These are phyloP conservation scores for Reticulitermes lucifugus DNA, from an alignment of 2,888 invertebrate species.

Conservation along the genomic window DNA sequence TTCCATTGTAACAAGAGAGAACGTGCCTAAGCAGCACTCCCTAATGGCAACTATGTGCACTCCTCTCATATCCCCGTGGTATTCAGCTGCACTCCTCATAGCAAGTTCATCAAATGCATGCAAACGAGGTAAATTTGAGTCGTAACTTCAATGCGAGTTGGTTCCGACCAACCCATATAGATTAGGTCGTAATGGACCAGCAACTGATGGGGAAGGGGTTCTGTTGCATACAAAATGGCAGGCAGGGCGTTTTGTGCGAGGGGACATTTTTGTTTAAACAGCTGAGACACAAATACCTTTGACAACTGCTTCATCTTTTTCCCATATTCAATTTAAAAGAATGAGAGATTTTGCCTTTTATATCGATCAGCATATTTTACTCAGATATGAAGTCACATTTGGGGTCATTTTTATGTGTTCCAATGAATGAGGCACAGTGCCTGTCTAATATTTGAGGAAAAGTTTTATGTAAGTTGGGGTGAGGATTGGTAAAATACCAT, in stretches of 20 bases:
- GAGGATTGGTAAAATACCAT: too few species aligned
- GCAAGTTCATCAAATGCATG: conserved; percentile 37
- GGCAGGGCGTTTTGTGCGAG: neutral
- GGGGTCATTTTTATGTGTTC: too few species aligned
- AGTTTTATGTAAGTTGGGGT: too few species aligned
- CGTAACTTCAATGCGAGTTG: conserved; percentile 7
- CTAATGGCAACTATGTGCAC: conserved; percentile 15
- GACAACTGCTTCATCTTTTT: too few species aligned
- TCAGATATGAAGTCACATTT: too few species aligned
- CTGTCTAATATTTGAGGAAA: too few species aligned
- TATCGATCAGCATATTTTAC: too few species aligned
- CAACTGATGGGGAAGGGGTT: neutral
- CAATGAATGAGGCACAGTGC: too few species aligned
- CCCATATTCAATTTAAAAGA: too few species aligned
- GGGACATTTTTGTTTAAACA: neutral
- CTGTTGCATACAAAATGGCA: conserved; percentile 2
- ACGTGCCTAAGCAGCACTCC: neutral
- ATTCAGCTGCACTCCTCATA: conserved; percentile 9
- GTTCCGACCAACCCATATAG: conserved; percentile 1
- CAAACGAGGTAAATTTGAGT: conserved; percentile 36
- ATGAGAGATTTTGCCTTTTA: too few species aligned
- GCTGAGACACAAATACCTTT: too few species aligned
- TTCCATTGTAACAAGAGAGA: conserved; percentile 2
- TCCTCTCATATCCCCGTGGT: conserved; percentile 2
- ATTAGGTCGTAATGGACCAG: conserved; percentile 28